Evolutionary conservation across 2,888 invertebrate genomes (phyloP).

Genomic region (Nebria salina): DNA sequence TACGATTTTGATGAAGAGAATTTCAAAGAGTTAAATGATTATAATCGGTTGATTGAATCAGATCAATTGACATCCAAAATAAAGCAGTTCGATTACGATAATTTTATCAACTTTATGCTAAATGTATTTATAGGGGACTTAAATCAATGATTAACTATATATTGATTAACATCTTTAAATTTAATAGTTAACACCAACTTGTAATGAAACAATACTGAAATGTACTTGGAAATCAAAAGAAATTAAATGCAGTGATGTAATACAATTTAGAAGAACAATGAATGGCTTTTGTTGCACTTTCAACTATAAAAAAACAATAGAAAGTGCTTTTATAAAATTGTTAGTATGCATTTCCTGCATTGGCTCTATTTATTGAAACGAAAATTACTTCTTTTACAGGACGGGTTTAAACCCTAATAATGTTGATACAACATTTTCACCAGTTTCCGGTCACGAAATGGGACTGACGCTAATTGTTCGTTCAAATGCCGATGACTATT

Average conservation of each 20-base stretch:
- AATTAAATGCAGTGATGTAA: constrained; percentile 64
- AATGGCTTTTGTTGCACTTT: constrained; percentile 63
- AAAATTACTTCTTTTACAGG: not conserved
- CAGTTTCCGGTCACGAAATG: constrained; percentile 49
- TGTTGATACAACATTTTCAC: constrained; percentile 45
- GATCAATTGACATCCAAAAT: not conserved
- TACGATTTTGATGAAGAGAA: constrained; percentile 27
- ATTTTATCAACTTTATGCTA: constrained; percentile 11
- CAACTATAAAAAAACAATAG: not conserved
- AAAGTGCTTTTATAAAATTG: not conserved
- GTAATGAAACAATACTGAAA: constrained; percentile 63
- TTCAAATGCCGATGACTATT: constrained; percentile 61
- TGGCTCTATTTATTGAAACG: too few relatives aligned
- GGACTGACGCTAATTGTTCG: constrained; percentile 56
- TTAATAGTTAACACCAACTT: constrained; percentile 64
- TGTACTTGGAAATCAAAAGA: constrained; percentile 66
- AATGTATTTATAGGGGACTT: constrained; percentile 6
- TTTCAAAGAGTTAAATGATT: constrained; percentile 20
- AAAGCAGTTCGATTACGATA: constrained; percentile 10
- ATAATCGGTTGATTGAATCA: constrained; percentile 7
- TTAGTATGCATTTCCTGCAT: not conserved
- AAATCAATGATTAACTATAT: too few relatives aligned
- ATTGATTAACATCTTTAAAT: too few relatives aligned
- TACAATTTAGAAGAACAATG: constrained; percentile 67
- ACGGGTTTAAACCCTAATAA: not conserved